Percentiles rank a stretch among this genome's conserved stretches.
phyloP scores from a whole-genome alignment of 2,113 vertebrate genomes.

The Australoheros scitulus region DNA sequence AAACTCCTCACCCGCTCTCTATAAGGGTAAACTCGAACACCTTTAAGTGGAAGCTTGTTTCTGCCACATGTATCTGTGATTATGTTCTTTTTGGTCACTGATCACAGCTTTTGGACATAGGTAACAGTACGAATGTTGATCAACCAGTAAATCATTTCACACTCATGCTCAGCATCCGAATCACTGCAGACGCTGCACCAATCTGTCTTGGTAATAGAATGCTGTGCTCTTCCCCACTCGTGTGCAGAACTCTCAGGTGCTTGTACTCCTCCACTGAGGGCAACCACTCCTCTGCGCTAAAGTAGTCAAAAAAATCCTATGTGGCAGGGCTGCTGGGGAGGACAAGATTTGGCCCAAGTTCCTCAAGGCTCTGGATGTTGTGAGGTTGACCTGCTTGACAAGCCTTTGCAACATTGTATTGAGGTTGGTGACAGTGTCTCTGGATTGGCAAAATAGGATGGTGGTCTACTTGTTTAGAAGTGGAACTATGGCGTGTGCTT shows the following conservation, averaged over 20 bases:
- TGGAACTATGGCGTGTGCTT: neutral
- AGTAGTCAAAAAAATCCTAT: too few relatives aligned
- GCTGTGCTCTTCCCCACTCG: neutral
- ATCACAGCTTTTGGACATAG: too few relatives aligned
- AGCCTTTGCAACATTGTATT: neutral
- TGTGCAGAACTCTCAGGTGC: neutral
- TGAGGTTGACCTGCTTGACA: too few relatives aligned
- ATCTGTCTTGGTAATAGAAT: neutral
- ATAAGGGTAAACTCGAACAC: too few relatives aligned
- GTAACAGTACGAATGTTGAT: neutral
- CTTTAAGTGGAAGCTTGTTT: too few relatives aligned
- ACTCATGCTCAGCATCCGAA: neutral
- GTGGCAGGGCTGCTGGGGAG: too few relatives aligned
- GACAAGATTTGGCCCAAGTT: neutral
- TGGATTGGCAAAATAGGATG: neutral
- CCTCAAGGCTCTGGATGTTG: neutral
- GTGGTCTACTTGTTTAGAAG: neutral
- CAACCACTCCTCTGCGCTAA: too few relatives aligned
- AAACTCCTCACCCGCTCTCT: too few relatives aligned
- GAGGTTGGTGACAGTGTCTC: neutral
- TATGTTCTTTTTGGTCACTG: too few relatives aligned
- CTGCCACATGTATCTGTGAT: too few relatives aligned
- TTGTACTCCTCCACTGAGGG: too few relatives aligned
- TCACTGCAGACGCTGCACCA: neutral
- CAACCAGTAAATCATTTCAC: neutral